Base-by-base conservation (phyloP, 2,797 vertebrate species). In the Aphelocoma californica region DNA sequence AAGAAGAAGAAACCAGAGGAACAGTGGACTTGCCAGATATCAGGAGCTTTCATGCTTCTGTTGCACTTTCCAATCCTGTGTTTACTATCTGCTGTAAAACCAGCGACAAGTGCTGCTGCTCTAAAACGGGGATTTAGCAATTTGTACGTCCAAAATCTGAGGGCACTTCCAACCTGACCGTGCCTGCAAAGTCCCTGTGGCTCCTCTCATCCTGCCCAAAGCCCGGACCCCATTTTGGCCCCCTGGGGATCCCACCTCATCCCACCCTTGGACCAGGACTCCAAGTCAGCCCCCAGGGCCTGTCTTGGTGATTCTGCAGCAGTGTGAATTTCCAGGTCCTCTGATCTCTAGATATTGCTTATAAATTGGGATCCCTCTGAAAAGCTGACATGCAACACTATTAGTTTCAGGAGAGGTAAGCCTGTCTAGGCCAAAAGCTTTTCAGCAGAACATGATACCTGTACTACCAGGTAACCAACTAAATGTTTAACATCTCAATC, bases 151-250 rank as follows among this genome's bases (percentile, higher is more conserved):
- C n/a, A 26, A 61, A 18, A 9, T 8, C 6, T 47, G 19, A 79
- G 15, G 36, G 12, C 24, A 47, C 1, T 21, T 65, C 29, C 34
- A 81, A 24, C 9, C 8, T 51, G 6, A 42, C 32, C 38, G 10
- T 44, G 4, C 36, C 28, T 62, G 19, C 8, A 34, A 69, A 31
- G 12, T 62, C 24, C 18, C 25, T 19, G 10, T 14, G 25, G 6
- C 6, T 86, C 7, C 11, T 24, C 13, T 9, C 5, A 60, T 14
- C 3, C 31, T 80, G 6, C 21, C 12, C 10, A 47, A 6, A 48
- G 18, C 21, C 25, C 3, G 32, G 20, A 44, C 1, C 0, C 6
- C 4, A 4, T 74, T 70, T 71, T 0, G 2, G 9, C 1, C 3
- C 8, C 5, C 10, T 73, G 28, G 32, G 61, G 1, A 6, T 65